Base-by-base conservation (phyloP, 2,888 invertebrate genomes). In the Galerucella nymphaeae region DNA sequence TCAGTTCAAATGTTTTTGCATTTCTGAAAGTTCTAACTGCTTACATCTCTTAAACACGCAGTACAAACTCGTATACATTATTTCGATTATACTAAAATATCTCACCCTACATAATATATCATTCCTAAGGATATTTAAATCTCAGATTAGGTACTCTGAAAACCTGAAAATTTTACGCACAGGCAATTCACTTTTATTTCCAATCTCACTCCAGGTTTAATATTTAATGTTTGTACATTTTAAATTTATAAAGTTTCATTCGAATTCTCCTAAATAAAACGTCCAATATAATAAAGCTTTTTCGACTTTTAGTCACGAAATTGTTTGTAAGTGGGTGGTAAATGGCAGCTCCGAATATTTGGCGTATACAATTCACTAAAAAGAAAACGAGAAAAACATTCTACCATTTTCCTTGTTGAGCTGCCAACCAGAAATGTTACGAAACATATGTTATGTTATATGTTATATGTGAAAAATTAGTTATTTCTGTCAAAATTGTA, bases 301-400 rank as follows among this genome's bases (percentile, higher is more conserved):
- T 16, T 18, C 53, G 9, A 18, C 16, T 10, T 59, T 23, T 38
- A 14, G 30, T n/a, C 30, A 59, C 30, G n/a, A 59, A 59, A 59
- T 11, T 38, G 38, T 59, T 2, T 38, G 59, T 59, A 38, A 14
- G 59, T 59, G 59, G 59, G 61, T 61, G 68, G 48, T 61, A 50
- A 59, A 53, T 16, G 68, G 50, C 61, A 61, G 61, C 61, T 59
- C 50, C 50, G 50, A 45, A 61, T 61, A 61, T 59, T 68, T 38
- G 59, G 61, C 59, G 68, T 61, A 61, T n/a, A 38, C 68, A 59
- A 68, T 68, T 68, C 18, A 50, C 61, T 53, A 59, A 61, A 68
- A 68, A 68, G 68, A n/a, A 61, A 68, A 68, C 50, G 67, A 18
- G 50, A 61, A 68, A 68, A 59, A 38, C 13, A 30, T 55, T 55